Evolutionary conservation across 2,113 vertebrate species (phyloP).

Genomic region (Bathybates hornii): DNA sequence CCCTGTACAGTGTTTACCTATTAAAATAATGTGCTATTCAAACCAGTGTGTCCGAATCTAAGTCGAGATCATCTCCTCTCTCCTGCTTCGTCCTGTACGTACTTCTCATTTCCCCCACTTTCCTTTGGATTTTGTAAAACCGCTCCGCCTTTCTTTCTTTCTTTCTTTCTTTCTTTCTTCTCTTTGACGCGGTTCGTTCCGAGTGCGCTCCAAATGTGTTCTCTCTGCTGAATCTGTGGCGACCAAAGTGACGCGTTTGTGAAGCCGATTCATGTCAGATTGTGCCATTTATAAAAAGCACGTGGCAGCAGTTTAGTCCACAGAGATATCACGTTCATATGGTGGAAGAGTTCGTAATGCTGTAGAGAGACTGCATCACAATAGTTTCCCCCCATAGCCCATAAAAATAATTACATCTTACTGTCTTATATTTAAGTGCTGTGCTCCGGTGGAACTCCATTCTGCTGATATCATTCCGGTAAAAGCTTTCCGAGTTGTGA

Average conservation of each 20-base stretch:
- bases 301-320: not conserved
- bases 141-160: accelerated
- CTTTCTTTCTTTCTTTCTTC: no score
- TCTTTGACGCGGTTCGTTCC: not conserved
- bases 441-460: not conserved
- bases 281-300: not conserved
- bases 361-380: not conserved
- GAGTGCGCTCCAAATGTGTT: not conserved
- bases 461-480: not conserved
- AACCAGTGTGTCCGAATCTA: not conserved
- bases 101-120: not conserved
- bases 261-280: not conserved
- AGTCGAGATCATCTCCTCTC: not conserved
- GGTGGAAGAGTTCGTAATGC: not conserved
- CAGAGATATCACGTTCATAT: accelerated
- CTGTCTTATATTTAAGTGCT: not conserved
- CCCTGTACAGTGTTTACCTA: not conserved
- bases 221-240: not conserved
- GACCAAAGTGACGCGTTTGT: not conserved
- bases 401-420: not conserved
- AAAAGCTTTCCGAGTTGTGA: not conserved
- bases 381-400: not conserved
- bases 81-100: not conserved
- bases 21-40: not conserved
- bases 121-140: not conserved